Base-by-base conservation (phyloP, 2,888 invertebrate genomes). In the Melanostoma mellinum region DNA sequence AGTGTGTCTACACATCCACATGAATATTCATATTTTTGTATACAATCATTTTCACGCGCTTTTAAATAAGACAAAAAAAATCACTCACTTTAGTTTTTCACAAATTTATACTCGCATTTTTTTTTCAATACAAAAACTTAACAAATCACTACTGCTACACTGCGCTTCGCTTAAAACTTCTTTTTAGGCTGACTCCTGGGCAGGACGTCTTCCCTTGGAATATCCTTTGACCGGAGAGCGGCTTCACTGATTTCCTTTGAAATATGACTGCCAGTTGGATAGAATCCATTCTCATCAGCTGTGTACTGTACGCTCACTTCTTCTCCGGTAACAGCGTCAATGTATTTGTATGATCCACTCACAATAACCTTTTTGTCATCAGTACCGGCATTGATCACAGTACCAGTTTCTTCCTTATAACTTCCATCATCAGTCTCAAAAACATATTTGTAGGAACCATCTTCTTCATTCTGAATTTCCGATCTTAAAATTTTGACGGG, bases 271-370 rank as follows among this genome's bases (percentile, higher is more conserved):
- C 91, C 89, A n/a, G 86, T 85, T 42, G 91, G 91, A 10, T 90
- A 90, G 69, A 90, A 91, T 33, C 91, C 91, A 73, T 91, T 89
- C 38, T 86, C 86, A 68, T 91, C 91, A 5, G 91, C 91, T 0
- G 90, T 91, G 55, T 91, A 91, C 86, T 87, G 87, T 0, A 91
- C 91, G 75, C 88, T 88, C 2, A 90, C 88, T 35, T 88, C 86
- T 20, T 88, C 76, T 32, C 89, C 90, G 0, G 86, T 67, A 0
- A 87, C 88, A 46, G 84, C 68, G 67, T 91, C 88, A 63, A 88
- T 78, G 73, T 91, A 91, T 65, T 87, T 88, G 86, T 91, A 91
- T 71, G 88, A 88, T n/a, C 91, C 91, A 40, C 86, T 86, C 3
- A 91, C 86, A 55, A 89, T 90, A 6, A 90, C 84, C 0, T 86